Evolutionary conservation across 2,888 invertebrate species (phyloP).

Genomic region (Pseudeuparius sepicola): DNA sequence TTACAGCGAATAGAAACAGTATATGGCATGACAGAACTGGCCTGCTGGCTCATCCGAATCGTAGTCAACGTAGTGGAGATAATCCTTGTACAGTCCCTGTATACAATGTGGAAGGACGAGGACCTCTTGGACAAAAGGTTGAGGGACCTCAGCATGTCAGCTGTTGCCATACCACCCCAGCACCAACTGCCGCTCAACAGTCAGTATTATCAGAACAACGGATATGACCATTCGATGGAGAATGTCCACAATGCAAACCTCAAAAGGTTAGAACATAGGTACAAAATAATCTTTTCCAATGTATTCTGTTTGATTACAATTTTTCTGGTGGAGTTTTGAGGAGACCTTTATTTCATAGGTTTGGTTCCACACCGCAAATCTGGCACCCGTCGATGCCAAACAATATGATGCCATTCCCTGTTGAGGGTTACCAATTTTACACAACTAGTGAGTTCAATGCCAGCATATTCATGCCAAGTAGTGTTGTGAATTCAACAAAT

Average conservation of each 20-base stretch:
- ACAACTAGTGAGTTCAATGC: conserved; percentile 40
- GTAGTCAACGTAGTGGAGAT: conserved; percentile 40
- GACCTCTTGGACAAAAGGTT: conserved; percentile 40
- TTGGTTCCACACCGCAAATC: conserved; percentile 32
- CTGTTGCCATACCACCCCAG: conserved; percentile 31
- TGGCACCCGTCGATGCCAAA: conserved; percentile 32
- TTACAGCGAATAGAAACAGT: conserved; percentile 40
- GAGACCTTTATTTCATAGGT: conserved; percentile 24
- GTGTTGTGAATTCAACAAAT: conserved; percentile 5
- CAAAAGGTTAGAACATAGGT: neutral
- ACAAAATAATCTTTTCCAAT: too few relatives aligned
- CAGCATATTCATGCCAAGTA: conserved; percentile 35
- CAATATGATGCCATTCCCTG: conserved; percentile 31
- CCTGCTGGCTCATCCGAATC: conserved; percentile 42
- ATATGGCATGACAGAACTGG: conserved; percentile 42
- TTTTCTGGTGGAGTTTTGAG: too few relatives aligned
- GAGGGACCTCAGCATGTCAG: conserved; percentile 39
- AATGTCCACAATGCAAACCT: conserved; percentile 23
- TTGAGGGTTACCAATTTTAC: conserved; percentile 35
- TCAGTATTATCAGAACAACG: conserved; percentile 37
- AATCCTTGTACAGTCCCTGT: conserved; percentile 43
- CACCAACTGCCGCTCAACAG: conserved; percentile 27
- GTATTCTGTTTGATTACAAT: too few relatives aligned
- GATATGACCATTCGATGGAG: conserved; percentile 34
- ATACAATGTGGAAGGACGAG: conserved; percentile 45